Evolutionary conservation across 1,140 invertebrate genomes (phyloP).

Genomic region (Lysiphlebus fabarum): DNA sequence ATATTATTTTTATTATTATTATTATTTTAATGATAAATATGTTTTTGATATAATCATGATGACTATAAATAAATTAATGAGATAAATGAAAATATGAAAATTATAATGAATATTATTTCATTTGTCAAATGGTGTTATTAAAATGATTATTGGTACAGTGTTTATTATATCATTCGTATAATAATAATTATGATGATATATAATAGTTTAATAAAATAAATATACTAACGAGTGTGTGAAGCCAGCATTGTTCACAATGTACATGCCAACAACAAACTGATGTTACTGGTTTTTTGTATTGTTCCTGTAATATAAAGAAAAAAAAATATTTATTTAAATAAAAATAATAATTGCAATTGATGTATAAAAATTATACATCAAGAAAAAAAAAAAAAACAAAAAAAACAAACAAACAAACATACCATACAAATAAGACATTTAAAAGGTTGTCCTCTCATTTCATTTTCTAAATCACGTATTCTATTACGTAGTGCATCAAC

Average conservation of each 20-base stretch:
- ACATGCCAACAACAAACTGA: constrained; percentile 96
- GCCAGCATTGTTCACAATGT: constrained; percentile 91
- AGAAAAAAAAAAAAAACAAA: no score
- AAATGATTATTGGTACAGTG: no score
- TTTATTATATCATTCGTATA: no score
- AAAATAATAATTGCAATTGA: no score
- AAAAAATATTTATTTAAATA: constrained; percentile 10
- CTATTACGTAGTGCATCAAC: constrained; percentile 71
- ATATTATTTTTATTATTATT: no score
- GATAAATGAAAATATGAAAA: constrained; percentile 1
- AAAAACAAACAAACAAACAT: no score
- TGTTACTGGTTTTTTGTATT: constrained; percentile 84
- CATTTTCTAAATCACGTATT: constrained; percentile 67
- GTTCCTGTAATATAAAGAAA: constrained; percentile 52
- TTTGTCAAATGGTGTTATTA: constrained; percentile 7
- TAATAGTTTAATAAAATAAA: constrained; percentile 3
- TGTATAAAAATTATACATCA: no score
- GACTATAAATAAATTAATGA: no score
- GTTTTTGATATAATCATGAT: no score
- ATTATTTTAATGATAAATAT: no score
- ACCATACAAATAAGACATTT: constrained; percentile 89
- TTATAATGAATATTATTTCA: no score
- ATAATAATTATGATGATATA: no score
- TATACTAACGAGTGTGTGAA: constrained; percentile 72
- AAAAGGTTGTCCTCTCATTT: constrained; percentile 59